Evolutionary conservation across 2,888 invertebrate species (phyloP).

Genomic region (Ectemnius cavifrons): DNA sequence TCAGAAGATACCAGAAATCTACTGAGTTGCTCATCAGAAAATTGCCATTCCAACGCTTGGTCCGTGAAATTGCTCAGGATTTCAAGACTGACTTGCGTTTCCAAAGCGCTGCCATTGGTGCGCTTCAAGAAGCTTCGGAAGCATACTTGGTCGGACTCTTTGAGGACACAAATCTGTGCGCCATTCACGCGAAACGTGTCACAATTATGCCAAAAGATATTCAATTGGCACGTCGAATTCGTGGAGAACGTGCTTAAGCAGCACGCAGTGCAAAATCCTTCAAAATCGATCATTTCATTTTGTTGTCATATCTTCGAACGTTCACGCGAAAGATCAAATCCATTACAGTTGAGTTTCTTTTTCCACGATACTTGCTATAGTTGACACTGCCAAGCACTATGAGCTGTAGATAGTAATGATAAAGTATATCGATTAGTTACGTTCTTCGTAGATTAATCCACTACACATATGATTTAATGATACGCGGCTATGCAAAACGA

Average conservation of each 20-base stretch:
- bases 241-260: slow-evolving; percentile 94
- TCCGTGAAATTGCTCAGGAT: slow-evolving; percentile 98
- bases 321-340: slow-evolving; percentile 42
- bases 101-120: slow-evolving; percentile 96
- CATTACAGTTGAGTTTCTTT: slow-evolving; percentile 57
- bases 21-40: slow-evolving; percentile 97
- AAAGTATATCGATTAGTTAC: slow-evolving; percentile 28
- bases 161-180: slow-evolving; percentile 98
- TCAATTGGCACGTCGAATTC: slow-evolving; percentile 96
- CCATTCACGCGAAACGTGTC: slow-evolving; percentile 95
- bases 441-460: slow-evolving; percentile 22
- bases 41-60: slow-evolving; percentile 96
- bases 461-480: slow-evolving; percentile 28
- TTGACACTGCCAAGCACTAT: slow-evolving; percentile 69
- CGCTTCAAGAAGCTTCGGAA: slow-evolving; percentile 94
- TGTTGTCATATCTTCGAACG: slow-evolving; percentile 60
- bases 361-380: slow-evolving; percentile 60
- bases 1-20: slow-evolving; percentile 97
- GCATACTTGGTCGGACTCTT: slow-evolving; percentile 96
- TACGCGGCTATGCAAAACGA: slow-evolving; percentile 6
- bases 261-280: slow-evolving; percentile 32
- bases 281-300: slow-evolving; percentile 46
- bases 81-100: slow-evolving; percentile 98
- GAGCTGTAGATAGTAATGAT: slow-evolving; percentile 26
- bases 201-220: slow-evolving; percentile 99